Evolutionary conservation across 2,113 vertebrate genomes (phyloP), one percentile per base, ranked within the genome.

Genomic region (Solea solea): DNA sequence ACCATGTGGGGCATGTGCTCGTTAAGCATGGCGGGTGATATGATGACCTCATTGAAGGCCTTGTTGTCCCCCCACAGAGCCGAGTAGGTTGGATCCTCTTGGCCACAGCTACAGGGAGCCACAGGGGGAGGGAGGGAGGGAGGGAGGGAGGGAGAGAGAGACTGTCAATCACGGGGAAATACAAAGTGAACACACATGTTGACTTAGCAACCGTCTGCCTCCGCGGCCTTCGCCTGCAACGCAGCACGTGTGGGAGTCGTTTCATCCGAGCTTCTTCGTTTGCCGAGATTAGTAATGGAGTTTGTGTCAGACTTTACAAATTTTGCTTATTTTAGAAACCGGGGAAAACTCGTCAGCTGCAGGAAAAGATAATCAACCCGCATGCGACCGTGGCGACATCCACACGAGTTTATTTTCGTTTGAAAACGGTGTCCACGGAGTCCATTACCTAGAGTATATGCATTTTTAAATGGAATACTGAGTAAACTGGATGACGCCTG

Each of bases 31-130:
- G 98, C 98, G 0, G 98, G 96, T 0, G 98, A 99, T 90, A 99
- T 99, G 93, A 99, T 97, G 88, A 99, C 98, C 90, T 99, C 97
- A 4, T 98, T 93, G 69, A 99, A 99, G 5, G 96, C 96, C 87
- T 98, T 98, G 87, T 99, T 99, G 92, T 99, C 96, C 0, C 96
- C 97, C 98, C 97, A 99, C 80, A 99, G 96, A 68, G 98, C 98
- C 1, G 96, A 98, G 87, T 99, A 99, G 0, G 97, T 99, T 64
- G 98, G 97, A 15, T 99, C 98, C 76, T 98, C 97, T 86, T 99
- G 97, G 53, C 96, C 95, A 25, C 97, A 99, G 91, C 98, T 99
- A 57, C 66, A 89, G 64, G 81, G 27, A 63, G 48, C 66, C 51
- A 75, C 49, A 69, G 16, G 64, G 2, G 65, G 14, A 39, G 14